phyloP scores from a whole-genome alignment of 2,888 invertebrate genomes.

The Pyrrhia umbra region DNA sequence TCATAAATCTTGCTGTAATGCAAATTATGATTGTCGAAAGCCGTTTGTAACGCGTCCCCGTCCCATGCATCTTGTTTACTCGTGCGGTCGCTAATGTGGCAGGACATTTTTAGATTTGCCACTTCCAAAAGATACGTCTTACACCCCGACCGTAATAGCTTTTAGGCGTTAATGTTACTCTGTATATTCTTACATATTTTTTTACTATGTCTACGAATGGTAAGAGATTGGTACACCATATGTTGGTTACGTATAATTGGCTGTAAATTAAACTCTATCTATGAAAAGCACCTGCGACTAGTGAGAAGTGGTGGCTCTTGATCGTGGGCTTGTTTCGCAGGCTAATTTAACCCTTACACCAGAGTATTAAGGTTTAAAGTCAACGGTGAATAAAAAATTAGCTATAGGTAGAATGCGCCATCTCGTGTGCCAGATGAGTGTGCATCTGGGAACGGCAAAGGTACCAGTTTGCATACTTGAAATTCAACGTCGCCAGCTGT shows the following conservation, averaged over 20 bases:
- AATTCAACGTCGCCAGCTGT: slow-evolving; percentile 79
- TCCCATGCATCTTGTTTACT: slow-evolving; percentile 47
- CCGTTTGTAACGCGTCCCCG: slow-evolving; percentile 23
- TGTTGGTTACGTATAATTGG: slow-evolving; percentile 54
- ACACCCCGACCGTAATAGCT: slow-evolving; percentile 6
- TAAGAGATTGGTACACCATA: slow-evolving; percentile 54
- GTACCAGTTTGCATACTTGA: slow-evolving; percentile 74
- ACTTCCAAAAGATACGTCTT: slow-evolving; percentile 29
- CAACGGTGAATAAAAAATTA: slow-evolving; percentile 3
- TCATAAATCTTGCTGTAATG: slow-evolving; percentile 43
- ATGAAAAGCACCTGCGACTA: slow-evolving; percentile 60
- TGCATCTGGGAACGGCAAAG: slow-evolving; percentile 66
- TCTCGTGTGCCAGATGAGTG: slow-evolving; percentile 67
- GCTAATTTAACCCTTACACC: slow-evolving; percentile 39
- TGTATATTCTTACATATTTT: slow-evolving; percentile 20
- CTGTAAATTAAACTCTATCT: slow-evolving; percentile 61
- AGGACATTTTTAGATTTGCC: slow-evolving; percentile 28
- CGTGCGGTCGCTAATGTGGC: slow-evolving; percentile 36
- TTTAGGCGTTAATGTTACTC: slow-evolving; percentile 23
- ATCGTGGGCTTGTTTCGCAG: slow-evolving; percentile 3
- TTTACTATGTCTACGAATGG: slow-evolving; percentile 31
- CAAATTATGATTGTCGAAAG: slow-evolving; percentile 33
- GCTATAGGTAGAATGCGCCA: slow-evolving; percentile 33
- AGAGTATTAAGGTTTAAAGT: slow-evolving; percentile 48
- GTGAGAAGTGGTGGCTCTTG: slow-evolving; percentile 48